Evolutionary conservation across 1,140 invertebrate genomes (phyloP).

Genomic region (Diabrotica virgifera): DNA sequence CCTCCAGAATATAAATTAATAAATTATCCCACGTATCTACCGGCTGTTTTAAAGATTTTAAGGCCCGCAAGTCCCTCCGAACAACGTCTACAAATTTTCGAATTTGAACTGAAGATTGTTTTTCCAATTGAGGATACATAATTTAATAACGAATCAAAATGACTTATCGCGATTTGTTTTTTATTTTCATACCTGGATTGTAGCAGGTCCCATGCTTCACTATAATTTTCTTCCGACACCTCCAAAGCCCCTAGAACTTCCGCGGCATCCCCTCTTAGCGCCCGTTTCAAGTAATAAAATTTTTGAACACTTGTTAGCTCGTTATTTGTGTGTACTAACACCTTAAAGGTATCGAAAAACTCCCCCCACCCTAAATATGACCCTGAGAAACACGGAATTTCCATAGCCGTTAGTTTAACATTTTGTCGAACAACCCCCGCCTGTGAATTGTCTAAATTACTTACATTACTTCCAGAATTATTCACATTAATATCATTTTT

Average conservation of each 20-base stretch:
- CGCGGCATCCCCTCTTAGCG: constrained; percentile 12
- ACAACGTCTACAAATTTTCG: too few species aligned
- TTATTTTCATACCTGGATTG: constrained; percentile 23
- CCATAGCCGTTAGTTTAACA: constrained; percentile 17
- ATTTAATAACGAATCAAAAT: constrained; percentile 18
- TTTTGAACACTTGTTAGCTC: constrained; percentile 22
- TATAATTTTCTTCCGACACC: constrained; percentile 18
- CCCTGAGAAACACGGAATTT: constrained; percentile 21
- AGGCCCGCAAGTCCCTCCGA: too few species aligned
- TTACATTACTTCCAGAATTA: too few species aligned
- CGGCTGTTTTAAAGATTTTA: too few species aligned
- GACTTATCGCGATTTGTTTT: constrained; percentile 11
- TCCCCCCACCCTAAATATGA: constrained; percentile 18
- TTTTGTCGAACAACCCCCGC: not conserved
- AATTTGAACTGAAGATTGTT: constrained; percentile 1
- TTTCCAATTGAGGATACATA: not conserved
- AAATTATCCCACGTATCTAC: too few species aligned
- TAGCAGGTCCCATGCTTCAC: constrained; percentile 13
- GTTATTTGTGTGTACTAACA: constrained; percentile 15
- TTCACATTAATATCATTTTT: too few species aligned
- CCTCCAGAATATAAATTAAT: too few species aligned
- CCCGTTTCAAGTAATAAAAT: constrained; percentile 21
- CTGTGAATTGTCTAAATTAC: too few species aligned
- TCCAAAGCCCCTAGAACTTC: constrained; percentile 21
- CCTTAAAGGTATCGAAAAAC: too few species aligned